A percentile compares a stretch with the other conserved stretches of the same genome.
These are phyloP conservation scores for Eclectus roratus DNA, from an alignment of 2,113 vertebrate species.

Conservation along the genomic window DNA sequence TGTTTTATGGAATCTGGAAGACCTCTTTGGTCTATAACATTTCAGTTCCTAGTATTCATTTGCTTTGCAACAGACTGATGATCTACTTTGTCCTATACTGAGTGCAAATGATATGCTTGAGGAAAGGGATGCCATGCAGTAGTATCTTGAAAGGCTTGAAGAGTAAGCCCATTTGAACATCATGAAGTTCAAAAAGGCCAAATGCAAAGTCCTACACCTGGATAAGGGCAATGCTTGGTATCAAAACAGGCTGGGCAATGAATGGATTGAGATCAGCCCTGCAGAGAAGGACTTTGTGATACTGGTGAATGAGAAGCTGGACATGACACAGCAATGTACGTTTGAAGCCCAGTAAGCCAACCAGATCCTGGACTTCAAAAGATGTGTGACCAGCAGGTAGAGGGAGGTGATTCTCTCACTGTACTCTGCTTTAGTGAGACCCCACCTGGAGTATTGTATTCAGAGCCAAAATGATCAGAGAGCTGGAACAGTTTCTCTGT, in stretches of 20 bases:
- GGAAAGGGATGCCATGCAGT: not conserved
- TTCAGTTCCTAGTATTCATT: not conserved
- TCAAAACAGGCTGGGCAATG: not conserved
- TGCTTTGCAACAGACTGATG: not conserved
- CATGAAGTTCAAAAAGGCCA: not conserved
- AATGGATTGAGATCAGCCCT: not conserved
- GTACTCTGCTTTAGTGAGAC: not conserved
- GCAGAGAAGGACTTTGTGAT: rapidly evolving
- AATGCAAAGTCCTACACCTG: not conserved
- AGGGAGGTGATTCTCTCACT: not conserved
- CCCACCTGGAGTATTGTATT: not conserved
- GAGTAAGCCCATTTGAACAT: not conserved
- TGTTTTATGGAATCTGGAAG: not conserved
- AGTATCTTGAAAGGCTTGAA: not conserved
- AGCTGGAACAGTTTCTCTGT: not conserved
- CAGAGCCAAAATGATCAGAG: not conserved
- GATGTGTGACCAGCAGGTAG: rapidly evolving
- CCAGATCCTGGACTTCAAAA: not conserved
- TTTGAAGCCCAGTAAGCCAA: not conserved
- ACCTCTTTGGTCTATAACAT: not conserved
- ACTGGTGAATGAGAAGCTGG: not conserved
- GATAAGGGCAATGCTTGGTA: rapidly evolving
- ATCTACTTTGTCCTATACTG: not conserved
- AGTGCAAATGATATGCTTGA: not conserved
- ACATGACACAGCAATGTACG: rapidly evolving